phyloP scores from a whole-genome alignment of 1,140 invertebrate genomes.

The Arctopsyche grandis region DNA sequence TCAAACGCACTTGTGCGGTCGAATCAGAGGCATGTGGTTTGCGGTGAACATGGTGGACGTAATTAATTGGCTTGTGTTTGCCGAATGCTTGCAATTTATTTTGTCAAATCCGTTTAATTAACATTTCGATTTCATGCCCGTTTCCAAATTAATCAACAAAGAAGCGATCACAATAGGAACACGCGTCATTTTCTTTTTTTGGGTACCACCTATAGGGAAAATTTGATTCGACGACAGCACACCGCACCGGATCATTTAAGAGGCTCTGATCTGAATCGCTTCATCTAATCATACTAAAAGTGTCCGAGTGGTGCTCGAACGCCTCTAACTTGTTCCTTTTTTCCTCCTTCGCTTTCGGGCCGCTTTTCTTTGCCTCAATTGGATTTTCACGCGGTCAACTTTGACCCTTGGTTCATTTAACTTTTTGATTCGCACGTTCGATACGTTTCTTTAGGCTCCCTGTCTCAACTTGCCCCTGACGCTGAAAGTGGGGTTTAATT shows the following conservation, averaged over 20 bases:
- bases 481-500: background rate
- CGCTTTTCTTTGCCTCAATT: background rate
- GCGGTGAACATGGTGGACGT: background rate
- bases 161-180: no score
- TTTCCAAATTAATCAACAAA: background rate
- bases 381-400: background rate
- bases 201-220: no score
- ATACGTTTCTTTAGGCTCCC: background rate
- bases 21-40: background rate
- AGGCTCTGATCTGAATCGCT: background rate
- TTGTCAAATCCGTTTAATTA: constrained; percentile 17
- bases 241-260: background rate
- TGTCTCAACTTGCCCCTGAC: no score
- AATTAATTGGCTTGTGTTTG: constrained; percentile 15
- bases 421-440: constrained; percentile 28
- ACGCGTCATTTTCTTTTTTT: no score
- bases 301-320: background rate
- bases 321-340: background rate
- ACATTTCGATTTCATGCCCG: background rate
- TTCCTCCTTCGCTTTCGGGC: background rate
- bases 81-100: constrained; percentile 2
- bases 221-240: no score
- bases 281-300: constrained; percentile 23
- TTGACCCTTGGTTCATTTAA: constrained; percentile 14
- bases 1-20: background rate